Evolutionary conservation across 37 sponge, comb jelly and placozoan species (phyloP).

Genomic region (Aplysina aerophoba): DNA sequence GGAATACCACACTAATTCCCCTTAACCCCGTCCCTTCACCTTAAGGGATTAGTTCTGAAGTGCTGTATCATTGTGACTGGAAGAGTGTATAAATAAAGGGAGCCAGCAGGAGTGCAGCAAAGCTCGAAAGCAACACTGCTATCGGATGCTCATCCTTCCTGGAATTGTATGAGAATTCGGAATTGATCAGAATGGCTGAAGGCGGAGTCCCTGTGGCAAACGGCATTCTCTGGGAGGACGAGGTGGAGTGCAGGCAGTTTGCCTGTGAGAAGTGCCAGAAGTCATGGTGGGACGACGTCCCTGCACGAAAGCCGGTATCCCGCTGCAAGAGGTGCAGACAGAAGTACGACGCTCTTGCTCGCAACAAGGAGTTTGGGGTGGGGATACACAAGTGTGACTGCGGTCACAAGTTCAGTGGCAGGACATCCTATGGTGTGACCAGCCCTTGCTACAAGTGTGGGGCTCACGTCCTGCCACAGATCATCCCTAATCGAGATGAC

Average conservation of each 20-base stretch:
- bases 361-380: slow-evolving; percentile 38
- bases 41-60: too few species aligned
- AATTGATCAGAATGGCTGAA: too few species aligned
- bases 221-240: too few species aligned
- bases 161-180: too few species aligned
- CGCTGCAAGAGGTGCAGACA: slow-evolving; percentile 17
- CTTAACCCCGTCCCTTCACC: too few species aligned
- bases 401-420: not conserved
- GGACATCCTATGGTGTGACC: slow-evolving; percentile 7
- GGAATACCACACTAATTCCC: too few species aligned
- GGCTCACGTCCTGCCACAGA: not conserved
- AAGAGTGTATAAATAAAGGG: too few species aligned
- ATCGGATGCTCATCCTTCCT: too few species aligned
- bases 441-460: slow-evolving; percentile 16
- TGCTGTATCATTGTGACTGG: too few species aligned
- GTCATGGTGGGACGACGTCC: slow-evolving; percentile 38
- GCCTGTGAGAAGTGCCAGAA: slow-evolving; percentile 16
- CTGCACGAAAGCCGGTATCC: slow-evolving; percentile 33
- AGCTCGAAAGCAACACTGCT: too few species aligned
- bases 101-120: too few species aligned
- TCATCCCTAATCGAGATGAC: not conserved
- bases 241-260: slow-evolving; percentile 27
- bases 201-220: too few species aligned
- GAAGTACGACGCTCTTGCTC: slow-evolving; percentile 38
- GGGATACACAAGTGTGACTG: slow-evolving; percentile 31